These are phyloP conservation scores for Caenorhabditis sp. DNA, from an alignment of 2,888 invertebrate genomes.

Conservation along the genomic window DNA sequence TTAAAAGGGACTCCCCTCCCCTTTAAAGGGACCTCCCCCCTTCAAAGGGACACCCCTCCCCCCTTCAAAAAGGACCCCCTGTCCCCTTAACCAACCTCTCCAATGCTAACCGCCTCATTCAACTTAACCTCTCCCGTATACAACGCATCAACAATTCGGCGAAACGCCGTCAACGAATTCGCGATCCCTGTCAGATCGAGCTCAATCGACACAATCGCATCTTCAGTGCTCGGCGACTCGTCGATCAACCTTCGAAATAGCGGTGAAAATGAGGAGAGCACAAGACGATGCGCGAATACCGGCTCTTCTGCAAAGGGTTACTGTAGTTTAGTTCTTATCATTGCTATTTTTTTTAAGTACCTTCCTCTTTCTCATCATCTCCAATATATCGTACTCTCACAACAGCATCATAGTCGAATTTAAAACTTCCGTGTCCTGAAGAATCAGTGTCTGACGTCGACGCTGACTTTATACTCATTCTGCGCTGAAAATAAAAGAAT, in stretches of 20 bases:
- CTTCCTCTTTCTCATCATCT: constrained; percentile 18
- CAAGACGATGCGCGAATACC: constrained; percentile 52
- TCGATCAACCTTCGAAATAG: constrained; percentile 44
- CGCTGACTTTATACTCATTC: constrained; percentile 7
- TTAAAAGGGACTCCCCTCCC: too few species aligned
- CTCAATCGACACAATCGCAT: constrained; percentile 20
- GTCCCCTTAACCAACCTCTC: constrained; percentile 34
- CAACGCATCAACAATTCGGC: constrained; percentile 37
- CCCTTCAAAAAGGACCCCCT: too few species aligned
- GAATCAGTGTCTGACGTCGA: neutral
- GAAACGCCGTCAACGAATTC: constrained; percentile 45
- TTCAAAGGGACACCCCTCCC: too few species aligned
- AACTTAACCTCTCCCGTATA: constrained; percentile 50
- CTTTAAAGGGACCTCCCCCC: too few species aligned
- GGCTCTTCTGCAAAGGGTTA: constrained; percentile 48
- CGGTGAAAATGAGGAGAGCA: constrained; percentile 51
- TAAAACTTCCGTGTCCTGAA: neutral
- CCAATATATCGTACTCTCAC: constrained; percentile 12
- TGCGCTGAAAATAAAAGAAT: too few species aligned
- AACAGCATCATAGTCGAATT: constrained; percentile 20
- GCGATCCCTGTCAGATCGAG: constrained; percentile 39
- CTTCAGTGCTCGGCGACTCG: constrained; percentile 28
- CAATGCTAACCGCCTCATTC: constrained; percentile 13
- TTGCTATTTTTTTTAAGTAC: constrained; percentile 5
- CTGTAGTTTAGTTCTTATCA: neutral